Evolutionary conservation across 2,797 vertebrate species (phyloP).

Genomic region (Premnoplex brunnescens): DNA sequence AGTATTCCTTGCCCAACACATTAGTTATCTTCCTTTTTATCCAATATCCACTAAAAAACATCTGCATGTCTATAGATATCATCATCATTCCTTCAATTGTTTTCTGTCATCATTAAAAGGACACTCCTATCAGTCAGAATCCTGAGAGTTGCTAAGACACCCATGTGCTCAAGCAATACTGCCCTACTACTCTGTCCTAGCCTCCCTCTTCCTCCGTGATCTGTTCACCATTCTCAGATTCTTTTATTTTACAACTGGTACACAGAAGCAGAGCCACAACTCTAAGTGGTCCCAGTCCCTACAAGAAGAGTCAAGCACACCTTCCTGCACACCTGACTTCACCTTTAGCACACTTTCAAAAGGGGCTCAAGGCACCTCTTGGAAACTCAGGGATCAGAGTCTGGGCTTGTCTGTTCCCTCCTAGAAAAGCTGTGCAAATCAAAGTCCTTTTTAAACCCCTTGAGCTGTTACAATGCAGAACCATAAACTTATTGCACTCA

Average conservation of each 20-base stretch:
- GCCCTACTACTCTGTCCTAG: neutral
- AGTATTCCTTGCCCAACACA: neutral
- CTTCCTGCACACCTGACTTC: neutral
- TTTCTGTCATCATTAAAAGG: neutral
- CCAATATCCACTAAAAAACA: neutral
- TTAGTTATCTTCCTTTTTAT: neutral
- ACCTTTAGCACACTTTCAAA: neutral
- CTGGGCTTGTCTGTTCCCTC: neutral
- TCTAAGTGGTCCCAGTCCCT: neutral
- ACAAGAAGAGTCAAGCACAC: neutral
- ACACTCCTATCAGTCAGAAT: neutral
- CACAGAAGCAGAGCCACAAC: neutral
- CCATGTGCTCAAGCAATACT: rapidly evolving
- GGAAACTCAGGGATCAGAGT: neutral
- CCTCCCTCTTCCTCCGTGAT: neutral
- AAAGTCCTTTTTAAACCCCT: neutral
- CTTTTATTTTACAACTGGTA: neutral
- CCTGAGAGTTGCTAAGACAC: neutral
- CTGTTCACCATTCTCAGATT: neutral
- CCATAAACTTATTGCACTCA: neutral
- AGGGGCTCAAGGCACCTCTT: neutral
- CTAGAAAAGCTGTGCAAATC: neutral
- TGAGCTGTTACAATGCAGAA: neutral
- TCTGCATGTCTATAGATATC: neutral
- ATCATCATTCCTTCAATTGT: neutral